phyloP scores from a whole-genome alignment of 1,140 invertebrate genomes.

The Trichomalopsis sarcophagae region DNA sequence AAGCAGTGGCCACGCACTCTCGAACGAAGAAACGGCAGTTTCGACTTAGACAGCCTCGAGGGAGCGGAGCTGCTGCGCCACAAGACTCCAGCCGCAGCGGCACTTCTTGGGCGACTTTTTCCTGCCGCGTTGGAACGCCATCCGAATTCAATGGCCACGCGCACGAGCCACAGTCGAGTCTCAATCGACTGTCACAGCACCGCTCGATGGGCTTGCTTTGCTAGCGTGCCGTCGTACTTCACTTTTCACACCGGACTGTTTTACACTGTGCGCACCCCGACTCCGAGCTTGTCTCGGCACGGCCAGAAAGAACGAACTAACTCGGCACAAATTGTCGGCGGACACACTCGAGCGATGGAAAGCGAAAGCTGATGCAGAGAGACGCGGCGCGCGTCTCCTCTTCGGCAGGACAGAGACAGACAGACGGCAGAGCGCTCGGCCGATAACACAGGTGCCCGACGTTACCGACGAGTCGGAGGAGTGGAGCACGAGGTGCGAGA shows the following conservation, averaged over 20 bases:
- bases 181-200: background rate
- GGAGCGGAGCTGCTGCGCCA: background rate
- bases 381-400: background rate
- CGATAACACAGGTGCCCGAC: slow-evolving; percentile 56
- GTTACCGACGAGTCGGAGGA: slow-evolving; percentile 40
- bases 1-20: too few relatives aligned
- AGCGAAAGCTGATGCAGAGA: slow-evolving; percentile 5
- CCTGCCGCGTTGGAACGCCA: slow-evolving; percentile 54
- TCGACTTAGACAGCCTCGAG: background rate
- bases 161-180: background rate
- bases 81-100: slow-evolving; percentile 32
- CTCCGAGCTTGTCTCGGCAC: background rate
- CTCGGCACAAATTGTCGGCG: background rate
- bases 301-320: background rate
- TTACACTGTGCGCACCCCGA: background rate
- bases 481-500: slow-evolving; percentile 48
- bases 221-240: slow-evolving; percentile 45
- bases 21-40: background rate
- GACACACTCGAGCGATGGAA: background rate
- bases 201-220: background rate
- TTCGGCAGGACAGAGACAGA: background rate
- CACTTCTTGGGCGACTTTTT: slow-evolving; percentile 51
- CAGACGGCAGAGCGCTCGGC: slow-evolving; percentile 16
- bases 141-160: slow-evolving; percentile 43
- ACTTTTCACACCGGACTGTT: slow-evolving; percentile 12